Conservation (phyloP, 2,113 vertebrate species). For the Dendrocopos noguchii region DNA sequence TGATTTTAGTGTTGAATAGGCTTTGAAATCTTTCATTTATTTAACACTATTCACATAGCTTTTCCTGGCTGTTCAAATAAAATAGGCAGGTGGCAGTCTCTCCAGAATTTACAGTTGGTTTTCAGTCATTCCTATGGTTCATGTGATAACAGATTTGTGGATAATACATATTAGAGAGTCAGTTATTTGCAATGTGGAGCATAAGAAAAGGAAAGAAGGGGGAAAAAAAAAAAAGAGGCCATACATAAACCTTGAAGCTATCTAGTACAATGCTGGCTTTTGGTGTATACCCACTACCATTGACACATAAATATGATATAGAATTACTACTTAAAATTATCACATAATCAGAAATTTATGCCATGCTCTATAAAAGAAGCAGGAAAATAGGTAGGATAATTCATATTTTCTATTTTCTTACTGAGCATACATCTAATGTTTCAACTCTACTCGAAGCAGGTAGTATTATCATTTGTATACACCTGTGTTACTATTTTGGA, state of each 20-base stretch:
- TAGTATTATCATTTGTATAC: background rate
- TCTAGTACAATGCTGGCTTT: background rate
- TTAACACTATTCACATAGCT: constrained; percentile 4
- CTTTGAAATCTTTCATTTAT: constrained; percentile 11
- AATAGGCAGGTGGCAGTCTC: constrained; percentile 1
- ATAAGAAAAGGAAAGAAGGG: background rate
- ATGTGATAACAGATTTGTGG: constrained; percentile 22
- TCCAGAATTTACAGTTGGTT: constrained; percentile 15
- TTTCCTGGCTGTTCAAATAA: constrained; percentile 21
- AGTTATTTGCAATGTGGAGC: background rate
- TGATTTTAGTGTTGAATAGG: background rate
- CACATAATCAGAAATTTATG: no score
- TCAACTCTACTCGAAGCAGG: background rate
- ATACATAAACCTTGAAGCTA: background rate
- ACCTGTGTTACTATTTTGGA: background rate
- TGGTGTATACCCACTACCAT: background rate
- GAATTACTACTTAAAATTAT: background rate
- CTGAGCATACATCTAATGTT: background rate
- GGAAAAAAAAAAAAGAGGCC: background rate
- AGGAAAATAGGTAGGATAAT: background rate
- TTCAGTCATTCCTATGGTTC: background rate
- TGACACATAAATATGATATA: background rate
- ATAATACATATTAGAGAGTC: constrained; percentile 37
- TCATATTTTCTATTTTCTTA: background rate
- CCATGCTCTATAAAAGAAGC: background rate